Percentiles rank a stretch among this genome's conserved stretches.
Evolutionary conservation across 2,888 invertebrate genomes (phyloP).

Genomic region (Microplitis deprimator): DNA sequence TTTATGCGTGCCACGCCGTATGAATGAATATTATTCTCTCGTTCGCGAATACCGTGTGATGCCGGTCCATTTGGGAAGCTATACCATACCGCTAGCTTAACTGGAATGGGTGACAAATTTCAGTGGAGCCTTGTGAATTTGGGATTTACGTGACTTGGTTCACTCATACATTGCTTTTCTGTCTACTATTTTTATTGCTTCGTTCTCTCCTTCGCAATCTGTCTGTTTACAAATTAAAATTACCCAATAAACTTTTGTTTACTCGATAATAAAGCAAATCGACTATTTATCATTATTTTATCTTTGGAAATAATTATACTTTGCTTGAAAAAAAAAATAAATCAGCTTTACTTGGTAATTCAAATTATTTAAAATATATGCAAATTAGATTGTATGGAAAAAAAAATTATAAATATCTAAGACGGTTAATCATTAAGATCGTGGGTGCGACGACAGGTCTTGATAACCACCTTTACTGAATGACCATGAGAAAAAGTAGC

Average conservation of each 20-base stretch:
- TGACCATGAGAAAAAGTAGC: background rate
- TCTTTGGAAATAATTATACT: too few species aligned
- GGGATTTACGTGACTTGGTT: slow-evolving; percentile 62
- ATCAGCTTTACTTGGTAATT: too few species aligned
- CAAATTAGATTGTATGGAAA: too few species aligned
- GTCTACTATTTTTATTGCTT: slow-evolving; percentile 9
- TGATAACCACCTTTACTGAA: background rate
- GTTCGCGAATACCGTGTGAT: slow-evolving; percentile 12
- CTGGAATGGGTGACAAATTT: slow-evolving; percentile 58
- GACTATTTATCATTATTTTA: too few species aligned
- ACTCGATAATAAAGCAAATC: too few species aligned
- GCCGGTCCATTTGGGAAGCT: slow-evolving; percentile 23
- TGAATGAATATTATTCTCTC: slow-evolving; percentile 47
- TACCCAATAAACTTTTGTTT: background rate
- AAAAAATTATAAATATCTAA: too few species aligned
- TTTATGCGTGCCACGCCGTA: slow-evolving; percentile 45
- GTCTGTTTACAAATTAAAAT: background rate
- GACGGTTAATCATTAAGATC: background rate
- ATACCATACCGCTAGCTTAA: slow-evolving; percentile 12
- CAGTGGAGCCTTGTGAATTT: slow-evolving; percentile 57
- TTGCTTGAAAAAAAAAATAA: too few species aligned
- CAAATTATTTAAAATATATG: too few species aligned
- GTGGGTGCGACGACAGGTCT: background rate
- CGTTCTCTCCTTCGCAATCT: background rate
- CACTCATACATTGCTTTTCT: slow-evolving; percentile 21